Percentiles rank a stretch among this genome's conserved stretches.
Conservation (phyloP, 2,888 invertebrate genomes). For the Trichogramma evanescens region DNA sequence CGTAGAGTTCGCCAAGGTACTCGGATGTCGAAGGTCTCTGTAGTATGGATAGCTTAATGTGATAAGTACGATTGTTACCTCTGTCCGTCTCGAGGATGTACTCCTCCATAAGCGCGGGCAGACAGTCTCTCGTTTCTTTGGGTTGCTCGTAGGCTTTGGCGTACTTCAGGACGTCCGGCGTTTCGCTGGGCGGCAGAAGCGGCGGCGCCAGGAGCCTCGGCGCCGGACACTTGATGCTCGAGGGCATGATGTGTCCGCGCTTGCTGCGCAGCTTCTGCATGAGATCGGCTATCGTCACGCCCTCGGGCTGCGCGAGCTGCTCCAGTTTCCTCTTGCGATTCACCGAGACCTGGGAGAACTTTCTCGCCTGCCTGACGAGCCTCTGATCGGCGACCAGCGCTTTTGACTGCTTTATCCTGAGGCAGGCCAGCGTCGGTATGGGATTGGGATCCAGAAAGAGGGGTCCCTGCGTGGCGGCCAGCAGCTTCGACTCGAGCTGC, state of each 20-base stretch:
- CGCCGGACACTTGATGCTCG: conserved; percentile 41
- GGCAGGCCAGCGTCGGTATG: conserved; percentile 68
- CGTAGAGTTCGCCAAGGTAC: conserved; percentile 82
- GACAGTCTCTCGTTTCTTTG: conserved; percentile 62
- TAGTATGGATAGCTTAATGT: conserved; percentile 79
- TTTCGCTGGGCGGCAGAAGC: conserved; percentile 40
- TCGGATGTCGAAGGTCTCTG: conserved; percentile 83
- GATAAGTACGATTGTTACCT: conserved; percentile 65
- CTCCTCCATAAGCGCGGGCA: conserved; percentile 78
- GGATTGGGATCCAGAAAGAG: conserved; percentile 86
- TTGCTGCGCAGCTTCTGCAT: conserved; percentile 43
- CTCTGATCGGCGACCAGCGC: conserved; percentile 68
- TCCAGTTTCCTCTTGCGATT: conserved; percentile 84
- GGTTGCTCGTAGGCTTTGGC: conserved; percentile 58
- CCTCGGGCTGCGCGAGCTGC: conserved; percentile 73
- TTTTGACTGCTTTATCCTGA: conserved; percentile 67
- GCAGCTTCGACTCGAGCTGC: conserved; percentile 74
- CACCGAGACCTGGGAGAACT: conserved; percentile 73
- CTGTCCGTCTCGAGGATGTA: conserved; percentile 82
- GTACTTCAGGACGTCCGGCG: conserved; percentile 46
- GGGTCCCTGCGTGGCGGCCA: conserved; percentile 78
- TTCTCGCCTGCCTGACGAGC: conserved; percentile 67
- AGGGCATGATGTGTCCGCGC: conserved; percentile 36
- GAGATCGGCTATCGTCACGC: conserved; percentile 68
- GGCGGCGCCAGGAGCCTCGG: conserved; percentile 42